These are phyloP conservation scores for Siphamia tubifer DNA, from an alignment of 2,113 vertebrate species.

Conservation along the genomic window DNA sequence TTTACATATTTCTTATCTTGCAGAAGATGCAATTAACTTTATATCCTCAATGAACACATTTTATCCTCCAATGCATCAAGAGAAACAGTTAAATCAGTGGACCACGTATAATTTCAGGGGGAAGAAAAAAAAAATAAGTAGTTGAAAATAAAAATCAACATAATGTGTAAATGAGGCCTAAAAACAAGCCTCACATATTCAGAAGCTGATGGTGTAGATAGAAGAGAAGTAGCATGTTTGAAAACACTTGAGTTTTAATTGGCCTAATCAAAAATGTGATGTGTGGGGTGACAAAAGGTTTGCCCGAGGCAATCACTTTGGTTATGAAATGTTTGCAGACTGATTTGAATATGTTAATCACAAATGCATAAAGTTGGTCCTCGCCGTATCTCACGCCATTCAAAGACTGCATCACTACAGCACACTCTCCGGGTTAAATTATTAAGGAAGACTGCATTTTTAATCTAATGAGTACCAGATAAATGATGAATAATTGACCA, in stretches of 20 bases:
- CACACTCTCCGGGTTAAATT: conserved; percentile 31
- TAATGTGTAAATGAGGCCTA: neutral
- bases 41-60: neutral
- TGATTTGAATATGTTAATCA: conserved; percentile 59
- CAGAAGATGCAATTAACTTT: neutral
- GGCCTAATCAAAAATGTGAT: conserved; percentile 64
- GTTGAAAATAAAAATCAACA: neutral
- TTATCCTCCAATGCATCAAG: neutral
- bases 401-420: neutral
- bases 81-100: neutral
- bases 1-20: neutral
- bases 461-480: conserved; percentile 60
- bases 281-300: conserved; percentile 63
- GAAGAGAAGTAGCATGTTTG: conserved; percentile 6
- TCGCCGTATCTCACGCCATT: conserved; percentile 20
- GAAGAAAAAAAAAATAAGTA: neutral
- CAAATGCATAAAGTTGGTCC: conserved; percentile 16
- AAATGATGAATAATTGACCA: conserved; percentile 66
- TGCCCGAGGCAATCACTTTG: conserved; percentile 57
- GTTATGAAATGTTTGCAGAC: conserved; percentile 61
- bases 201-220: conserved; percentile 5
- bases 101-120: neutral
- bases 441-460: conserved; percentile 60
- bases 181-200: conserved; percentile 20
- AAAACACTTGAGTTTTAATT: conserved; percentile 64